A percentile compares a stretch with the other conserved stretches of the same genome.
These are phyloP conservation scores for Oryctes rhinoceros DNA, from an alignment of 1,140 invertebrate species.

Conservation along the genomic window DNA sequence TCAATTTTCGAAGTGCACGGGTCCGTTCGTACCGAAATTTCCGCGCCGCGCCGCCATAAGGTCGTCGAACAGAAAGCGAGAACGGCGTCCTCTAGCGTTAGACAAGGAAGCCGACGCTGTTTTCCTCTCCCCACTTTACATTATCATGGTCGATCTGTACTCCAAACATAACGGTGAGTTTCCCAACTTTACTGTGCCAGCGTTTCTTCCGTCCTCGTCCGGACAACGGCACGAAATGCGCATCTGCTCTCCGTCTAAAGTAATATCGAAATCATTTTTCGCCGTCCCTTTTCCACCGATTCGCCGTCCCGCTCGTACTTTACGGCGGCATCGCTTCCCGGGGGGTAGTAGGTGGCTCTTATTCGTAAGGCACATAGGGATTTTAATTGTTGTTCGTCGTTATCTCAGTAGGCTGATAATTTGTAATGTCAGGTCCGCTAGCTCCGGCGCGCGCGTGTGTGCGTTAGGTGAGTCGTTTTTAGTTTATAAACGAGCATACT, in stretches of 20 bases:
- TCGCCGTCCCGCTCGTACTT: constrained; percentile 41
- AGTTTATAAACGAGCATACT: constrained; percentile 50
- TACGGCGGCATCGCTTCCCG: constrained; percentile 34
- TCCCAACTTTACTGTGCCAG: constrained; percentile 48
- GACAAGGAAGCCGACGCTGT: background rate
- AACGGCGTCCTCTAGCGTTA: background rate
- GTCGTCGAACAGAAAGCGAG: background rate
- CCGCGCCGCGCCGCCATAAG: background rate
- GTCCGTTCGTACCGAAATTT: constrained; percentile 3
- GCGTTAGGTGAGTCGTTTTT: constrained; percentile 52
- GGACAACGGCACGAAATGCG: background rate
- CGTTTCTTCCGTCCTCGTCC: constrained; percentile 43
- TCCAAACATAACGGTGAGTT: constrained; percentile 48
- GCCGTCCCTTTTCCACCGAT: constrained; percentile 26
- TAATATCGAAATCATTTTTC: constrained; percentile 43
- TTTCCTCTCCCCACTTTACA: constrained; percentile 23
- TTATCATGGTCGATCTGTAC: constrained; percentile 48
- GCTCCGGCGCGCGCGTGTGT: constrained; percentile 1
- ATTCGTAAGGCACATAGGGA: constrained; percentile 44
- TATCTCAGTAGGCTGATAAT: constrained; percentile 54
- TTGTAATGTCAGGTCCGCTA: constrained; percentile 55
- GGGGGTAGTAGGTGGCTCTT: constrained; percentile 30
- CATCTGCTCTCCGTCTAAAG: constrained; percentile 42
- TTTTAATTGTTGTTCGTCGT: constrained; percentile 47
- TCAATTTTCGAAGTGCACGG: constrained; percentile 32